Evolutionary conservation across 1,140 invertebrate species (phyloP).

Genomic region (Piezodorus guildinii): DNA sequence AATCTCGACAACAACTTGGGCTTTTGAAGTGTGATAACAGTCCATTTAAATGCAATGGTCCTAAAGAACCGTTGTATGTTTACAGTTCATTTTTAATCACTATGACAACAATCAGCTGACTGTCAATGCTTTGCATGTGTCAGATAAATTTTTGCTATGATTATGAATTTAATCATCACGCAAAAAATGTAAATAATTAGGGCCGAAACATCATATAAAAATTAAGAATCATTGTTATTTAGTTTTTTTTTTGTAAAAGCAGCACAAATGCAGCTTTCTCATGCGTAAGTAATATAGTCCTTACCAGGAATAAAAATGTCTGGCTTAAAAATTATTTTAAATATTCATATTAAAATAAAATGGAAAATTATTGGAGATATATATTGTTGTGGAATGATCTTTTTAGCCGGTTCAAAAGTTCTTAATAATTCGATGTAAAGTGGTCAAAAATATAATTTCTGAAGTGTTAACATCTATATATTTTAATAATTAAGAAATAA

Average conservation of each 20-base stretch:
- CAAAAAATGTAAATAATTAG: conserved; percentile 4
- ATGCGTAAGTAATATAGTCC: neutral
- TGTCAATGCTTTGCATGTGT: neutral
- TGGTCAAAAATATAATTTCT: too few species aligned
- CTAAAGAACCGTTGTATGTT: conserved; percentile 18
- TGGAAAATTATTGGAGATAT: too few species aligned
- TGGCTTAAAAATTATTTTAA: too few species aligned
- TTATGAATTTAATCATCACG: neutral
- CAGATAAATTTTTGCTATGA: neutral
- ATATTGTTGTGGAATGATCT: too few species aligned
- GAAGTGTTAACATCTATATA: too few species aligned
- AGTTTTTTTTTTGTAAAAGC: neutral
- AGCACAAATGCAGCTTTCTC: neutral
- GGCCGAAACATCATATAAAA: too few species aligned
- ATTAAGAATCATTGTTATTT: too few species aligned
- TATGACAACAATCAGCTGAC: conserved; percentile 21
- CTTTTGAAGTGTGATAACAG: conserved; percentile 1
- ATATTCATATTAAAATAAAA: too few species aligned
- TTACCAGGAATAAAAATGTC: too few species aligned
- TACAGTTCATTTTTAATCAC: conserved; percentile 13
- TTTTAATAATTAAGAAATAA: too few species aligned
- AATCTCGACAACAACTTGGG: conserved; percentile 19
- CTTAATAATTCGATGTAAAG: too few species aligned
- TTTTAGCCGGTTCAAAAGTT: too few species aligned
- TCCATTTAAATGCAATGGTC: conserved; percentile 20